Conservation (phyloP, 2,888 invertebrate species). For the Dexiosoma caninum region DNA sequence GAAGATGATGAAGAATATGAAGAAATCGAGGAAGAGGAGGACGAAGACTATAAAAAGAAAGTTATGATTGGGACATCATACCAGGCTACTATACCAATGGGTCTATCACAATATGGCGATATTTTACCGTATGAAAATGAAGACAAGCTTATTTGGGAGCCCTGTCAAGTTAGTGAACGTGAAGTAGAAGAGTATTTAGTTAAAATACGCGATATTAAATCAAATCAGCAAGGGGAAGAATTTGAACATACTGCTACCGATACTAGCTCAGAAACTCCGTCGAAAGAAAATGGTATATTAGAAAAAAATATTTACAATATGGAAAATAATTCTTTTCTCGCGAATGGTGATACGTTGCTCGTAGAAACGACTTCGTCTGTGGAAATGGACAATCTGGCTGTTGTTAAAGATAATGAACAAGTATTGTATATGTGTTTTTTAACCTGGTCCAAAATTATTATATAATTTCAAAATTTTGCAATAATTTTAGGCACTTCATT, state of each 20-base stretch:
- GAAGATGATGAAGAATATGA: conserved; percentile 78
- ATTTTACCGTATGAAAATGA: conserved; percentile 96
- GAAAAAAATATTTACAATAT: conserved; percentile 31
- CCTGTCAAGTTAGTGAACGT: conserved; percentile 84
- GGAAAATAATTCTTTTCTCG: conserved; percentile 47
- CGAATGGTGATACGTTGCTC: conserved; percentile 30
- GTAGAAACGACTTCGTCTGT: not conserved
- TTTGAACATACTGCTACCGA: conserved; percentile 7
- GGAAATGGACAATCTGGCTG: conserved; percentile 48
- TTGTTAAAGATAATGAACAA: conserved; percentile 86
- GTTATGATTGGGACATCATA: conserved; percentile 97
- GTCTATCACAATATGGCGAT: conserved; percentile 94
- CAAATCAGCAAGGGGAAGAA: conserved; percentile 50
- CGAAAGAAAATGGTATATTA: conserved; percentile 35
- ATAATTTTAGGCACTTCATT: conserved; percentile 83
- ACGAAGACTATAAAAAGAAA: conserved; percentile 79
- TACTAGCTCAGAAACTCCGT: not conserved
- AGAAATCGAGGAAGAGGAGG: conserved; percentile 69
- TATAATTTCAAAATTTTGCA: not conserved
- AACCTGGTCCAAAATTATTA: not conserved
- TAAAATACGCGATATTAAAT: conserved; percentile 72
- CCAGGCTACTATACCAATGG: conserved; percentile 95
- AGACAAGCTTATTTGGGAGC: conserved; percentile 96
- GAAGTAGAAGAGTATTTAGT: conserved; percentile 89
- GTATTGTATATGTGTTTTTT: conserved; percentile 56